These are phyloP conservation scores for Trachythela sp. DNA, from an alignment of 64 coral and sea anemone species.

Conservation along the genomic window DNA sequence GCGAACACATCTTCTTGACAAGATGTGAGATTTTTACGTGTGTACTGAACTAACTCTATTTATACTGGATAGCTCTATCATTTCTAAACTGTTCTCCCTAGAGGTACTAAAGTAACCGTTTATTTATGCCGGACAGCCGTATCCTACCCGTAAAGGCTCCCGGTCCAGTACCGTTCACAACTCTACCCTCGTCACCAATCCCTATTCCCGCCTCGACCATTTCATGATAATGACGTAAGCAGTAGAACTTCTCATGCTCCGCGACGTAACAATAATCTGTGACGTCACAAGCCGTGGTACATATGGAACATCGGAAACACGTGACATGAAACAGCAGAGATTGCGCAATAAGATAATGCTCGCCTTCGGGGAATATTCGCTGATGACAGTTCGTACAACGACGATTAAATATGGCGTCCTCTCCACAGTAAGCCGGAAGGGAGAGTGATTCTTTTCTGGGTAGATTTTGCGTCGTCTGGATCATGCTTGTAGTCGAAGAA, in stretches of 20 bases:
- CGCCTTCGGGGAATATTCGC: not conserved
- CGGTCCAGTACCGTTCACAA: not conserved
- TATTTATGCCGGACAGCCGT: too few relatives aligned
- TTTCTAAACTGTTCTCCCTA: too few relatives aligned
- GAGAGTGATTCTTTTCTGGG: not conserved
- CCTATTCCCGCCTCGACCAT: not conserved
- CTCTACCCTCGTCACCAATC: not conserved
- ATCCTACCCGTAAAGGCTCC: not conserved
- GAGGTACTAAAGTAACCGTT: too few relatives aligned
- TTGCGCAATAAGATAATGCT: not conserved
- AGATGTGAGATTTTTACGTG: too few relatives aligned
- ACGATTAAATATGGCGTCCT: not conserved
- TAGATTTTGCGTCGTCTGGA: not conserved
- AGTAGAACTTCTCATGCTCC: conserved; percentile 20
- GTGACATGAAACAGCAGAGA: not conserved
- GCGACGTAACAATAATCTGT: not conserved
- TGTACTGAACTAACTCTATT: too few relatives aligned
- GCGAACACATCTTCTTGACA: too few relatives aligned
- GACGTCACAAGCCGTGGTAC: not conserved
- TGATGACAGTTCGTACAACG: not conserved
- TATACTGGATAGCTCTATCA: too few relatives aligned
- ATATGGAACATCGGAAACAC: not conserved
- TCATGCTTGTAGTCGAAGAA: not conserved
- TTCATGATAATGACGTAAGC: not conserved
- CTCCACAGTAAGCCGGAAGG: not conserved